phyloP scores from a whole-genome alignment of 37 sponge, comb jelly and placozoan genomes.

The Bolinopsis microptera region DNA sequence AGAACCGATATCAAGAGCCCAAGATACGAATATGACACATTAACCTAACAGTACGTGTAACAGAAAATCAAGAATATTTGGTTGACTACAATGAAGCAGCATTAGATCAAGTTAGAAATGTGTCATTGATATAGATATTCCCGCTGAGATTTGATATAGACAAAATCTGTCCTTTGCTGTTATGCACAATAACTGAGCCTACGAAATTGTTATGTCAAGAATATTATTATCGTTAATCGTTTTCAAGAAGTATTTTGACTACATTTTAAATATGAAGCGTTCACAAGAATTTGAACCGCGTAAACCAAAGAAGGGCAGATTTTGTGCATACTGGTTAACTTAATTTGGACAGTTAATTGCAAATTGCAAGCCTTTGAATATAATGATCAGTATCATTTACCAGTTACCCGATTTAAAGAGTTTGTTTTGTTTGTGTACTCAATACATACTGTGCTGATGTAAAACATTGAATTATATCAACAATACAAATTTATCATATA shows the following conservation, averaged over 20 bases:
- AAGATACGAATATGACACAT: too few species aligned
- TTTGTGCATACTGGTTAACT: background rate
- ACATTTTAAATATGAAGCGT: too few species aligned
- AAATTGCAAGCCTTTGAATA: background rate
- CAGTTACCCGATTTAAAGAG: background rate
- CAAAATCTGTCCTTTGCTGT: background rate
- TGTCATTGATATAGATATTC: background rate
- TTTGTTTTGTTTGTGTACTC: background rate
- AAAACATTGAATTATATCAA: too few species aligned
- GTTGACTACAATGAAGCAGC: background rate
- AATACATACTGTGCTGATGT: too few species aligned
- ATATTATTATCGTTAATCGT: too few species aligned
- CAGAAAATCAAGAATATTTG: background rate
- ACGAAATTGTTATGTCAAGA: too few species aligned
- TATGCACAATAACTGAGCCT: too few species aligned
- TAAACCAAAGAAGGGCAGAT: background rate
- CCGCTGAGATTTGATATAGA: background rate
- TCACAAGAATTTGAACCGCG: background rate
- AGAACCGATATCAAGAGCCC: too few species aligned
- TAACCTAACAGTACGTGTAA: too few species aligned
- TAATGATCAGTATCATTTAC: background rate
- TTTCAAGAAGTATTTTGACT: too few species aligned
- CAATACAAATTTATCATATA: too few species aligned
- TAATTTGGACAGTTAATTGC: background rate
- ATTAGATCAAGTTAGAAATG: background rate